phyloP scores from a whole-genome alignment of 1,140 invertebrate genomes.

The Drosophila melanica region DNA sequence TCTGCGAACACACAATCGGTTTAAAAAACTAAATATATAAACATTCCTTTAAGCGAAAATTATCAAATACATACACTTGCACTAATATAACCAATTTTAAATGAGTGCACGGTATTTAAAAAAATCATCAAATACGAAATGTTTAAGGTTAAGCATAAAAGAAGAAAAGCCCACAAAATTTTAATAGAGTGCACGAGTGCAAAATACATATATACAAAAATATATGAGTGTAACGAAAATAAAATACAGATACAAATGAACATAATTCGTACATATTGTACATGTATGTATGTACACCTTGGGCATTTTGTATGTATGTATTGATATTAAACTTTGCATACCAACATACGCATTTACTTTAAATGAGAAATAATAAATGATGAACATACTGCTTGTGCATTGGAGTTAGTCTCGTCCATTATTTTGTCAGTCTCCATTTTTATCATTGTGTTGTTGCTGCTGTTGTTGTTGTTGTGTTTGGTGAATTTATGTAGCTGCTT shows the following conservation, averaged over 20 bases:
- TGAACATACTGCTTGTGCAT: conserved; percentile 82
- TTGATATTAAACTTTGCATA: conserved; percentile 7
- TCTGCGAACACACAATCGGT: too few species aligned
- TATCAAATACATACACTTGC: too few species aligned
- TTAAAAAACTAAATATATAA: too few species aligned
- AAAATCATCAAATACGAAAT: conserved; percentile 37
- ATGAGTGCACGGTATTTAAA: not conserved
- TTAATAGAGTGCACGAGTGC: conserved; percentile 75
- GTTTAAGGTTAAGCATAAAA: conserved; percentile 58
- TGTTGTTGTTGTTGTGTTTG: conserved; percentile 68
- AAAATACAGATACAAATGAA: conserved; percentile 48
- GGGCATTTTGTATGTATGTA: conserved; percentile 52
- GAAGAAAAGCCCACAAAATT: conserved; percentile 39
- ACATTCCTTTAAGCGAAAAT: too few species aligned
- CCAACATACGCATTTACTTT: not conserved
- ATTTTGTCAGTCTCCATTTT: conserved; percentile 86
- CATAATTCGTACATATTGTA: conserved; percentile 4
- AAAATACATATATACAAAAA: conserved; percentile 35
- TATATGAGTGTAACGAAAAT: conserved; percentile 55
- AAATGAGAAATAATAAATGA: conserved; percentile 5
- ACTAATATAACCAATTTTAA: not conserved
- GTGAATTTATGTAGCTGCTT: conserved; percentile 60
- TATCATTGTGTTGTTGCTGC: conserved; percentile 80
- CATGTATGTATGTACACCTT: conserved; percentile 54
- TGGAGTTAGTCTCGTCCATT: conserved; percentile 85